Evolutionary conservation across 1,140 invertebrate genomes (phyloP).

Genomic region (Drosophila erecta): DNA sequence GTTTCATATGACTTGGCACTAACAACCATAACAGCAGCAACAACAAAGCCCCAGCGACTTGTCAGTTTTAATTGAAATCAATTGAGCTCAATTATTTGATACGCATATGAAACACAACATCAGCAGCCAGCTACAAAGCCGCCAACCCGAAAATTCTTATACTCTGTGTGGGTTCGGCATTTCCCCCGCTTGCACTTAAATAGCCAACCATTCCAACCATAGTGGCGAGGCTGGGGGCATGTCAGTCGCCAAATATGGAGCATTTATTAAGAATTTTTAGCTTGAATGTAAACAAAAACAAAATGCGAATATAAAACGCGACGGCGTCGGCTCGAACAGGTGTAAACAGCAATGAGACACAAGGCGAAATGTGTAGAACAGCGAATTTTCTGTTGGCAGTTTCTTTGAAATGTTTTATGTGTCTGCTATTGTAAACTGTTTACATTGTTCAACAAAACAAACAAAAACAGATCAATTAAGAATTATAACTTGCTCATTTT

Average conservation of each 20-base stretch:
- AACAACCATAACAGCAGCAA: slow-evolving; percentile 42
- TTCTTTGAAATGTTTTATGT: slow-evolving; percentile 24
- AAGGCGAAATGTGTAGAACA: slow-evolving; percentile 19
- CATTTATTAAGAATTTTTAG: slow-evolving; percentile 59
- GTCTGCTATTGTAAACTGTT: slow-evolving; percentile 8
- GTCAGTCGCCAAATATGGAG: slow-evolving; percentile 42
- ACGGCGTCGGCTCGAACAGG: slow-evolving; percentile 43
- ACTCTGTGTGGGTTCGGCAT: slow-evolving; percentile 58
- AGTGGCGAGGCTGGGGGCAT: slow-evolving; percentile 45
- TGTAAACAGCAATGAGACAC: slow-evolving; percentile 60
- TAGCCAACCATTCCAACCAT: slow-evolving; percentile 5
- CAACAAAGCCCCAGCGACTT: slow-evolving; percentile 49
- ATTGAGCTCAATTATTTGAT: slow-evolving; percentile 82
- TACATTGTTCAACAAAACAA: neutral
- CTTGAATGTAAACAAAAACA: slow-evolving; percentile 46
- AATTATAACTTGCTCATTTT: neutral
- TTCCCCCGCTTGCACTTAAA: slow-evolving; percentile 11
- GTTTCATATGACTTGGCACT: slow-evolving; percentile 48
- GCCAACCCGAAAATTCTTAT: slow-evolving; percentile 36
- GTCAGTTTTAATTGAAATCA: slow-evolving; percentile 81
- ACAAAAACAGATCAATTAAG: no score
- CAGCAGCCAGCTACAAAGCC: slow-evolving; percentile 32
- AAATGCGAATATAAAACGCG: slow-evolving; percentile 26
- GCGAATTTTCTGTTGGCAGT: slow-evolving; percentile 14
- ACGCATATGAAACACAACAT: slow-evolving; percentile 73